Conservation (phyloP, 1,140 invertebrate species). For the Drosophila jambulina region DNA sequence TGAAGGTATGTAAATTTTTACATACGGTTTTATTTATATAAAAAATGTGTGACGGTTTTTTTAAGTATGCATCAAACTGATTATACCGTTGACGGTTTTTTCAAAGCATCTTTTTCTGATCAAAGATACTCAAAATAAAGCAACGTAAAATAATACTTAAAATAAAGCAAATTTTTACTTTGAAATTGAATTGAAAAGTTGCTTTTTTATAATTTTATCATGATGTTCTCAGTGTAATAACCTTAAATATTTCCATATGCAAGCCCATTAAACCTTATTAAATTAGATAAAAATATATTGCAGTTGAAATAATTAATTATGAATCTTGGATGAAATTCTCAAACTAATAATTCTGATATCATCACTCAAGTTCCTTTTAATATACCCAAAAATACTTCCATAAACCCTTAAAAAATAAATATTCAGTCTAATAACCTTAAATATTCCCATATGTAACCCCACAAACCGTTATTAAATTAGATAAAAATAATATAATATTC, state of each 20-base stretch:
- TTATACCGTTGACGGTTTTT: background rate
- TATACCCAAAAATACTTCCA: too few species aligned
- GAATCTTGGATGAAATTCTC: too few species aligned
- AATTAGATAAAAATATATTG: too few species aligned
- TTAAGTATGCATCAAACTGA: background rate
- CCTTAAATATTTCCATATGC: background rate
- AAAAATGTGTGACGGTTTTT: background rate
- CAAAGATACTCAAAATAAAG: background rate
- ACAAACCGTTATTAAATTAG: too few species aligned
- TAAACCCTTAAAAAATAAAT: background rate
- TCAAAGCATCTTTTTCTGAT: background rate
- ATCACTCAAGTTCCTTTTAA: too few species aligned
- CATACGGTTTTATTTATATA: background rate
- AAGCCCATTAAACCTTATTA: too few species aligned
- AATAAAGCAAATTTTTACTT: background rate
- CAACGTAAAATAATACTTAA: too few species aligned
- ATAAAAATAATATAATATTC: too few species aligned
- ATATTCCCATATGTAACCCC: background rate
- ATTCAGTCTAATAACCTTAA: background rate
- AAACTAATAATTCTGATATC: too few species aligned
- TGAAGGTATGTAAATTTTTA: conserved; percentile 16
- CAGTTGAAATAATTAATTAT: too few species aligned
- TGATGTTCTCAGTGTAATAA: background rate
- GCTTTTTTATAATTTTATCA: background rate
- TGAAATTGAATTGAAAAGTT: background rate